Evolutionary conservation across 2,797 vertebrate species (phyloP).

Genomic region (Ficedula albicollis): DNA sequence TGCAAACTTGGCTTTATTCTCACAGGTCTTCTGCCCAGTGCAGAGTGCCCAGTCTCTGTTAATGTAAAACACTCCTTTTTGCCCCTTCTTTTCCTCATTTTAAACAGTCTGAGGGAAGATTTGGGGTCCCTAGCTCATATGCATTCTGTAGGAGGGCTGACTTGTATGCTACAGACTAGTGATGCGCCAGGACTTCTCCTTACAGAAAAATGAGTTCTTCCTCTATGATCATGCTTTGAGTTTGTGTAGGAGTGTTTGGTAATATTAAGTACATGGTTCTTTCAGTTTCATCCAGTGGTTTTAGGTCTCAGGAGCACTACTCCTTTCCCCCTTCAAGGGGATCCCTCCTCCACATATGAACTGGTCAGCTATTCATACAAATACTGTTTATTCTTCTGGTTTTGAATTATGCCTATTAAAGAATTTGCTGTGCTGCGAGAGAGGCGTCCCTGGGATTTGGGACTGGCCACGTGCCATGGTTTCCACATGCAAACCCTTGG

Average conservation of each 20-base stretch:
- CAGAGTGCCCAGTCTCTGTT: not conserved
- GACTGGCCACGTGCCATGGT: not conserved
- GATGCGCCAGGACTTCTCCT: not conserved
- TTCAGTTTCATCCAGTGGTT: conserved; percentile 4
- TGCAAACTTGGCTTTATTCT: fast-evolving
- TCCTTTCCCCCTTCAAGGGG: not conserved
- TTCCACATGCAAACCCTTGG: conserved; percentile 40
- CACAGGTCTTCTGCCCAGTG: fast-evolving
- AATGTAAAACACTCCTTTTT: not conserved
- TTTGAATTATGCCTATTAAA: conserved; percentile 54
- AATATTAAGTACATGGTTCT: not conserved
- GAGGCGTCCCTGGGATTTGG: conserved; percentile 4
- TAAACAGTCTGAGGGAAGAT: not conserved
- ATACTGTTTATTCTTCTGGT: conserved; percentile 56
- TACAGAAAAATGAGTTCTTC: not conserved
- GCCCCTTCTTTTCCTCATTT: not conserved
- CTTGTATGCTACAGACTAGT: not conserved
- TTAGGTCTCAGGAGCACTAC: conserved; percentile 17
- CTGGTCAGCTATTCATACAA: conserved; percentile 45
- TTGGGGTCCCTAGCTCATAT: not conserved
- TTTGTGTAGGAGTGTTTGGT: conserved; percentile 39
- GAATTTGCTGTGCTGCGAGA: conserved; percentile 28
- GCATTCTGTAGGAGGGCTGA: not conserved
- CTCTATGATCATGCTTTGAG: not conserved
- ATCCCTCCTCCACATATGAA: conserved; percentile 55